phyloP scores from a whole-genome alignment of 2,797 vertebrate species.

The Botia kubotai region DNA sequence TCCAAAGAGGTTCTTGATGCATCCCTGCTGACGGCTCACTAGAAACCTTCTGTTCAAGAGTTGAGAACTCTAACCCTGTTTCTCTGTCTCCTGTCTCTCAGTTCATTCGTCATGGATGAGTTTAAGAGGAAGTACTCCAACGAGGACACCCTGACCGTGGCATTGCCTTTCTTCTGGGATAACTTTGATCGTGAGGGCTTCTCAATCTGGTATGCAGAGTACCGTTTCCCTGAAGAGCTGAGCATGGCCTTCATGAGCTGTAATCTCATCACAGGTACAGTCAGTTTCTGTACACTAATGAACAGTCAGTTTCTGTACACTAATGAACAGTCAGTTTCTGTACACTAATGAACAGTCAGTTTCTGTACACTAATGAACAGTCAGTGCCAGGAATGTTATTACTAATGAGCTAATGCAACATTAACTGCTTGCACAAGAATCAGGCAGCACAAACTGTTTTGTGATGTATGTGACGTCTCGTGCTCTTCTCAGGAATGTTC shows the following conservation, averaged over 20 bases:
- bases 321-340: neutral
- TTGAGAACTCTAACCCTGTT: neutral
- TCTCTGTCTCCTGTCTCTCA: constrained; percentile 68
- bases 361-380: neutral
- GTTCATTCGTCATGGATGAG: constrained; percentile 89
- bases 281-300: neutral
- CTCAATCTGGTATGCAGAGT: constrained; percentile 90
- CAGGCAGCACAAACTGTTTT: too few relatives aligned
- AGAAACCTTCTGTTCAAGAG: neutral
- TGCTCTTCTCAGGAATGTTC: constrained; percentile 84
- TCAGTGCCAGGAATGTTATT: neutral
- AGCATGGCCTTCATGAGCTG: constrained; percentile 91
- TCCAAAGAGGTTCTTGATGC: constrained; percentile 83
- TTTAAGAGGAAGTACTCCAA: constrained; percentile 97
- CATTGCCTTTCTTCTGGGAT: constrained; percentile 91
- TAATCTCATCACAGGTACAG: constrained; percentile 91
- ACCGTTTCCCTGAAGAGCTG: constrained; percentile 88
- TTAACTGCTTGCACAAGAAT: too few relatives aligned
- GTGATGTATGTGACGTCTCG: neutral
- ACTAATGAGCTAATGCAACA: too few relatives aligned
- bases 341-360: constrained; percentile 47
- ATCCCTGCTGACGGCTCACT: neutral
- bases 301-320: neutral
- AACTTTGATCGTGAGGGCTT: constrained; percentile 89
- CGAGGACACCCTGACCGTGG: constrained; percentile 88